Evolutionary conservation across 2,888 invertebrate genomes (phyloP).

Genomic region (Melikaiella ostensackeni): DNA sequence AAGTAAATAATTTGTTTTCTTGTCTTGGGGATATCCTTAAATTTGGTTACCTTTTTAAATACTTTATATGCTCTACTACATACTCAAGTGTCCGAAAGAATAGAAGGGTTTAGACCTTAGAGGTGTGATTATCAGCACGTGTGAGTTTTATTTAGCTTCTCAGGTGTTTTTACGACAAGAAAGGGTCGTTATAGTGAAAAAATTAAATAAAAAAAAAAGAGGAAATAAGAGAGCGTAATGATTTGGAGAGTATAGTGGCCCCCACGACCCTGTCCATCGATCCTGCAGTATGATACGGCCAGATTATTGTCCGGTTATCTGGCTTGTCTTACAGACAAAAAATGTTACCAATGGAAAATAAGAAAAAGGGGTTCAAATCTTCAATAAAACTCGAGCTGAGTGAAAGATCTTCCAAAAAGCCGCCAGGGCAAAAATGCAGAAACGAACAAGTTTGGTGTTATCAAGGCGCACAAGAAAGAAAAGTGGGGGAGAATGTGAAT

Average conservation of each 20-base stretch:
- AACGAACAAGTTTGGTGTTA: neutral
- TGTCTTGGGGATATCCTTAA: too few relatives aligned
- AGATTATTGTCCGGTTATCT: conserved; percentile 21
- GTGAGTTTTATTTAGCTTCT: neutral
- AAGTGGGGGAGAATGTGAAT: neutral
- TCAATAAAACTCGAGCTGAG: too few relatives aligned
- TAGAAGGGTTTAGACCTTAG: neutral
- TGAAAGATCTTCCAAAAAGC: neutral
- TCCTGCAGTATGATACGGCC: conserved; percentile 6
- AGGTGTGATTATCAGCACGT: neutral
- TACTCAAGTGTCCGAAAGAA: neutral
- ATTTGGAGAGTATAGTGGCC: conserved; percentile 14
- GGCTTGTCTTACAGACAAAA: neutral
- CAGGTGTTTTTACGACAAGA: too few relatives aligned
- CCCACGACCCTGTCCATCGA: neutral
- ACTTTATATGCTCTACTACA: too few relatives aligned
- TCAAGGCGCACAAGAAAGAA: neutral
- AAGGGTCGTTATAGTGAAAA: too few relatives aligned
- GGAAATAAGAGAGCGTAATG: neutral
- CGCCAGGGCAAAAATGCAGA: neutral
- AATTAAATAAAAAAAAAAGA: neutral
- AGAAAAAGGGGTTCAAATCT: neutral
- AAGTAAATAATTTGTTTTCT: neutral
- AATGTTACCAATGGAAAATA: neutral
- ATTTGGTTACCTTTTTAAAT: too few relatives aligned